Evolutionary conservation across 1,140 invertebrate genomes (phyloP).

Genomic region (Catajapyx aquilonaris): DNA sequence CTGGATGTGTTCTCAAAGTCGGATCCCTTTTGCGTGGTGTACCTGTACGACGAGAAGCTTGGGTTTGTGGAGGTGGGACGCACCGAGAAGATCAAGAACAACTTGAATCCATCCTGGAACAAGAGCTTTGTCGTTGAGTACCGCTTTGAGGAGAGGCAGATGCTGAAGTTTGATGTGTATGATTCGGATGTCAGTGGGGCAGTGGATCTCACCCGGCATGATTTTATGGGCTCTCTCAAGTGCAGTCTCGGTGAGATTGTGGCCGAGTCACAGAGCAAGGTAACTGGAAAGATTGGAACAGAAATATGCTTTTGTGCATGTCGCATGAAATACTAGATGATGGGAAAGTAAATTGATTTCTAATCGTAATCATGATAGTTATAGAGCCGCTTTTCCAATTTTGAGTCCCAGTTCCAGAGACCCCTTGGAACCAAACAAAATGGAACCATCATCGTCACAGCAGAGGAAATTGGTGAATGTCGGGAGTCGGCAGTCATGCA

Average conservation of each 20-base stretch:
- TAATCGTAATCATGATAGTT: too few species aligned
- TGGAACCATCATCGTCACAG: too few species aligned
- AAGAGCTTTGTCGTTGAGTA: slow-evolving; percentile 28
- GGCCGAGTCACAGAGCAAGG: too few species aligned
- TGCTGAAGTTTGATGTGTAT: slow-evolving; percentile 18
- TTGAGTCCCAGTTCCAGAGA: too few species aligned
- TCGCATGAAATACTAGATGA: too few species aligned
- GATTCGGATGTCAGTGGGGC: slow-evolving; percentile 14
- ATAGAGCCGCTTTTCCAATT: too few species aligned
- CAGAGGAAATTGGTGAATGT: too few species aligned
- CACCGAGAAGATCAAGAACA: slow-evolving; percentile 29
- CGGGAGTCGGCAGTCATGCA: slow-evolving; percentile 23
- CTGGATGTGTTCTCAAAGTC: neutral
- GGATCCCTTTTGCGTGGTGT: slow-evolving; percentile 12
- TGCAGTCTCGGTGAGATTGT: slow-evolving; percentile 29
- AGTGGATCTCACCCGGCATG: slow-evolving; percentile 18
- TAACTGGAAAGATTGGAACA: too few species aligned
- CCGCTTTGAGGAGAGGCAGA: slow-evolving; percentile 30
- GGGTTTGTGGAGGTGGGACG: slow-evolving; percentile 20
- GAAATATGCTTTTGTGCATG: too few species aligned
- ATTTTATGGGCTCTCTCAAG: slow-evolving; percentile 27
- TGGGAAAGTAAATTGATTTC: too few species aligned
- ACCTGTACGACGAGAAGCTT: slow-evolving; percentile 8
- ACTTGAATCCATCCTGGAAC: slow-evolving; percentile 29
- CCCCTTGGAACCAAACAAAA: too few species aligned